Percentiles rank a stretch among this genome's conserved stretches.
Evolutionary conservation across 2,888 invertebrate species (phyloP).

Genomic region (Cantharis flavilabris): DNA sequence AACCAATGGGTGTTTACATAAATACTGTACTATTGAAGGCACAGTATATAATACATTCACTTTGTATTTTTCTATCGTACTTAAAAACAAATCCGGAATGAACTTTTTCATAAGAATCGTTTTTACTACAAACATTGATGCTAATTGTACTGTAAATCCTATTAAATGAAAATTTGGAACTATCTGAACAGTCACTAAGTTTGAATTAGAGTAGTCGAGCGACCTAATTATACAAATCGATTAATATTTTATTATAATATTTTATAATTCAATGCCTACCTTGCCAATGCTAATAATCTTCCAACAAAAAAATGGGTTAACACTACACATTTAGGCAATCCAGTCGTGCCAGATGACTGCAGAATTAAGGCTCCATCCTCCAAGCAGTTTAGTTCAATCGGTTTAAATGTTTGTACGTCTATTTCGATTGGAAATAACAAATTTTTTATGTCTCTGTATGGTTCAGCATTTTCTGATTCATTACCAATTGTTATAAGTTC

Average conservation of each 20-base stretch:
- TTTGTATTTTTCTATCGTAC: conserved; percentile 50
- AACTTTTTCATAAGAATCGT: conserved; percentile 65
- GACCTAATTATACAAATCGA: neutral
- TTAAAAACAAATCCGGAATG: conserved; percentile 69
- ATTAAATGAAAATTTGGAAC: conserved; percentile 49
- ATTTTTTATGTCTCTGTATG: conserved; percentile 36
- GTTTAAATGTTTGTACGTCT: conserved; percentile 47
- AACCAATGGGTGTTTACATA: conserved; percentile 77
- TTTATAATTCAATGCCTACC: neutral
- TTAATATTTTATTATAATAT: too few species aligned
- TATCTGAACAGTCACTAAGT: conserved; percentile 48
- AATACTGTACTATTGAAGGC: conserved; percentile 66
- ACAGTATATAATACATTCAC: conserved; percentile 36
- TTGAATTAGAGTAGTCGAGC: neutral
- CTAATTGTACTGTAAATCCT: neutral
- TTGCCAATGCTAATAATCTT: neutral
- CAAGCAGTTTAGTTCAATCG: conserved; percentile 55
- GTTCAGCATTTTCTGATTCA: conserved; percentile 22
- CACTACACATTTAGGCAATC: conserved; percentile 78
- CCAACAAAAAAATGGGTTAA: conserved; percentile 69
- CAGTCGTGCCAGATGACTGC: conserved; percentile 81
- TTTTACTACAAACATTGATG: conserved; percentile 38
- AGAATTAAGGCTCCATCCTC: conserved; percentile 67
- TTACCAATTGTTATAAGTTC: neutral
- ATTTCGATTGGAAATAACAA: neutral